Evolutionary conservation across 2,888 invertebrate genomes (phyloP).

Genomic region (Sympetrum striolatum): DNA sequence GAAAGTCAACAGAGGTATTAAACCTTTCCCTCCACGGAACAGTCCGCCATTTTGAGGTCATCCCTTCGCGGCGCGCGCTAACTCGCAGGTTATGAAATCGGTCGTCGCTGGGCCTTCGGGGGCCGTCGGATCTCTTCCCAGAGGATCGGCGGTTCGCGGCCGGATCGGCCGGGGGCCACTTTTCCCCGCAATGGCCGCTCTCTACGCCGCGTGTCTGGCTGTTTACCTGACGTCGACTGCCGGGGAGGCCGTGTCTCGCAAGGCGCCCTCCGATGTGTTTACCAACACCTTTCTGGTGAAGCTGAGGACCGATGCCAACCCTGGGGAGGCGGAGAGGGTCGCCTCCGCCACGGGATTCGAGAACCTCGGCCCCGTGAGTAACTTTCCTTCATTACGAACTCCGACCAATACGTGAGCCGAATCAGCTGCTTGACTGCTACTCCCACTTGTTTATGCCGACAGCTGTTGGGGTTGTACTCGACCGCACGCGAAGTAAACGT

Average conservation of each 20-base stretch:
- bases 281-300: conserved; percentile 96
- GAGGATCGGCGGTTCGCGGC: not conserved
- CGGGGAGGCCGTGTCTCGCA: conserved; percentile 52
- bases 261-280: conserved; percentile 71
- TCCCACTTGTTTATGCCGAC: not conserved
- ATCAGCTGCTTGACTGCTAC: not conserved
- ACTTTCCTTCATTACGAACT: not conserved
- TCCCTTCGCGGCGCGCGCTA: not conserved
- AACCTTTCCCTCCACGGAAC: not conserved
- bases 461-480: no score
- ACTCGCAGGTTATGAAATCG: not conserved
- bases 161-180: not conserved
- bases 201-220: not conserved
- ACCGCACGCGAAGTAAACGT: no score
- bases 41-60: not conserved
- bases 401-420: no score
- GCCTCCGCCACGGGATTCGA: conserved; percentile 92
- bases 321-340: conserved; percentile 78
- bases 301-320: conserved; percentile 79
- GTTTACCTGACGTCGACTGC: not conserved
- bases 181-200: not conserved
- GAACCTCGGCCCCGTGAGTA: conserved; percentile 91
- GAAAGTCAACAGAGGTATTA: not conserved
- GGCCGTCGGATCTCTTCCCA: not conserved
- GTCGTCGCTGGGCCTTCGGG: not conserved